Evolutionary conservation across 2,797 vertebrate species (phyloP).

Genomic region (Vespertilio murinus): DNA sequence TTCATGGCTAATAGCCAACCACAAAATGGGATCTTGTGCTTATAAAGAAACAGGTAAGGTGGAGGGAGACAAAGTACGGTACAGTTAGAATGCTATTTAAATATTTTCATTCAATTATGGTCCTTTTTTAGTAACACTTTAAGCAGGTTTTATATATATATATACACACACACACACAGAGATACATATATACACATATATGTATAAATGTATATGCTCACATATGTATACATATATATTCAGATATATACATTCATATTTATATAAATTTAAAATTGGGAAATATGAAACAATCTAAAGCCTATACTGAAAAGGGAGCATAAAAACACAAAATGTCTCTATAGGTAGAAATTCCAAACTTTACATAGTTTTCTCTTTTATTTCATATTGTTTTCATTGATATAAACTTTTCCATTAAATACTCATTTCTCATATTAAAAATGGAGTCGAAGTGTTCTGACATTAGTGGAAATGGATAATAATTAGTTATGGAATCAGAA

Average conservation of each 20-base stretch:
- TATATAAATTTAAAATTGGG: neutral
- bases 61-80: neutral
- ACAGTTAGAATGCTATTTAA: neutral
- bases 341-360: neutral
- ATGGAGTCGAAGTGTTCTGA: neutral
- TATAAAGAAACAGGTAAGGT: neutral
- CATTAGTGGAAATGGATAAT: neutral
- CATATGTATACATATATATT: too few relatives aligned
- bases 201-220: too few relatives aligned
- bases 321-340: neutral
- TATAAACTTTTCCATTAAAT: neutral
- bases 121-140: neutral
- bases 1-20: neutral
- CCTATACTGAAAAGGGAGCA: neutral
- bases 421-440: neutral
- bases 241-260: neutral
- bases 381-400: neutral
- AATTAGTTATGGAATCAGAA: neutral
- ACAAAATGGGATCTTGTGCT: neutral
- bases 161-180: too few relatives aligned
- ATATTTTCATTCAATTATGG: neutral
- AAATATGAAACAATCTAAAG: neutral
- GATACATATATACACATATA: neutral
- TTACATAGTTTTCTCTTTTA: neutral
- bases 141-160: neutral